Conservation (phyloP, 2,888 invertebrate genomes). For the Xestia ashworthii region DNA sequence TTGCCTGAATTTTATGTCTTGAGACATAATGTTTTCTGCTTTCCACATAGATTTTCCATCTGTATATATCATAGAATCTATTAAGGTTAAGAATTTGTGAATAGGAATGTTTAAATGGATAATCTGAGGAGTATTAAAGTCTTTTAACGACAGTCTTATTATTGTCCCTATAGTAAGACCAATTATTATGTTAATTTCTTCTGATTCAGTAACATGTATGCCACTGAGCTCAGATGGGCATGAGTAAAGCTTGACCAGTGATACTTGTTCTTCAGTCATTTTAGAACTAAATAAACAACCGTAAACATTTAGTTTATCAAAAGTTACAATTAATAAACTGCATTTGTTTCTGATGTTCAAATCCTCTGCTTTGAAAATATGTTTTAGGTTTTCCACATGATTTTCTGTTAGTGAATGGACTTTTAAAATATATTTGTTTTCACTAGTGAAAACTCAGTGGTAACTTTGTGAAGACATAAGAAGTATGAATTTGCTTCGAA, state of each 20-base stretch:
- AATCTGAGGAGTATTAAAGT: slow-evolving; percentile 64
- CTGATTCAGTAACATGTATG: slow-evolving; percentile 70
- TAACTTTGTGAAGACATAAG: slow-evolving; percentile 74
- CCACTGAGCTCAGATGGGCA: slow-evolving; percentile 80
- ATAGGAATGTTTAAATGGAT: slow-evolving; percentile 81
- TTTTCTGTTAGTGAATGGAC: slow-evolving; percentile 57
- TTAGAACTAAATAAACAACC: slow-evolving; percentile 72
- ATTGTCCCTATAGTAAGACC: slow-evolving; percentile 80
- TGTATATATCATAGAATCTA: slow-evolving; percentile 78
- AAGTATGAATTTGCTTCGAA: slow-evolving; percentile 69
- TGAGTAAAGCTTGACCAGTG: slow-evolving; percentile 74
- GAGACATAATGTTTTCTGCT: slow-evolving; percentile 72
- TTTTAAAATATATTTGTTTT: slow-evolving; percentile 71
- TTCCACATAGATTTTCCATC: slow-evolving; percentile 84
- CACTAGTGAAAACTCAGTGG: slow-evolving; percentile 72
- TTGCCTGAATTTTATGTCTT: slow-evolving; percentile 73
- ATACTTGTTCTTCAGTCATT: slow-evolving; percentile 64
- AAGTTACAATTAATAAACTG: slow-evolving; percentile 71
- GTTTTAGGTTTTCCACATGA: slow-evolving; percentile 61
- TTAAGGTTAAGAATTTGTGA: slow-evolving; percentile 71
- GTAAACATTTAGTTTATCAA: slow-evolving; percentile 76
- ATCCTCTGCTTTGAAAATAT: slow-evolving; percentile 62
- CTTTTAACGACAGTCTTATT: slow-evolving; percentile 71
- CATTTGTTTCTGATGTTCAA: slow-evolving; percentile 45
- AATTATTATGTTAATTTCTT: slow-evolving; percentile 71